Percentiles rank a stretch among this genome's conserved stretches.
phyloP scores from a whole-genome alignment of 2,888 invertebrate genomes.

The Nymphalis polychloros region DNA sequence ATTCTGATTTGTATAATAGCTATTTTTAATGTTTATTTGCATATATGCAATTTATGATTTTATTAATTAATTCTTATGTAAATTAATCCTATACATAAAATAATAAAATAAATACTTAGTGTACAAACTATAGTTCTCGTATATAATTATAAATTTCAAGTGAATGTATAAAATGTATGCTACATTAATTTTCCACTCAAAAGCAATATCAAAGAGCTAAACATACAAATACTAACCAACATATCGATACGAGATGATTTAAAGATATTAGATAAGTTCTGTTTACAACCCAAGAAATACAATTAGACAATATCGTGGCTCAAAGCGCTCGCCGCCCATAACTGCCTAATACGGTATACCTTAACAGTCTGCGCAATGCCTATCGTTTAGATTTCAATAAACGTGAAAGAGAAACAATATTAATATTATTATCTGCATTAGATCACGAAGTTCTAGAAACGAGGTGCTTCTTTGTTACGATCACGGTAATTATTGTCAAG shows the following conservation, averaged over 20 bases:
- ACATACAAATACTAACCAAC: neutral
- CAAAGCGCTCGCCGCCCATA: slow-evolving; percentile 37
- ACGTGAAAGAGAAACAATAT: slow-evolving; percentile 35
- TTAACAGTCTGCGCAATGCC: slow-evolving; percentile 37
- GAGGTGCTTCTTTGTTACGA: slow-evolving; percentile 12
- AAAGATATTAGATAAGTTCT: slow-evolving; percentile 42
- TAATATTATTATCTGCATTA: slow-evolving; percentile 27
- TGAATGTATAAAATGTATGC: too few species aligned
- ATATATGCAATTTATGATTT: too few species aligned
- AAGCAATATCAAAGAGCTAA: neutral
- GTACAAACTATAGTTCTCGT: too few species aligned
- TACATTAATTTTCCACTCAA: too few species aligned
- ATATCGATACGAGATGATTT: slow-evolving; percentile 28
- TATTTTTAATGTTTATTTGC: too few species aligned
- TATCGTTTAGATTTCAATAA: slow-evolving; percentile 39
- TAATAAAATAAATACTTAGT: too few species aligned
- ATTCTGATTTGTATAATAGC: too few species aligned
- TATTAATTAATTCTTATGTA: too few species aligned
- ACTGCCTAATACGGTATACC: slow-evolving; percentile 36
- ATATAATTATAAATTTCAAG: too few species aligned
- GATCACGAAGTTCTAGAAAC: slow-evolving; percentile 14
- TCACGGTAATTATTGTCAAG: neutral
- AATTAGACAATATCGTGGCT: slow-evolving; percentile 43
- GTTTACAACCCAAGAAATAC: slow-evolving; percentile 42
- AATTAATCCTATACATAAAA: too few species aligned